Conservation (phyloP, 1,140 invertebrate species). For the Pogonomyrmex barbatus region DNA sequence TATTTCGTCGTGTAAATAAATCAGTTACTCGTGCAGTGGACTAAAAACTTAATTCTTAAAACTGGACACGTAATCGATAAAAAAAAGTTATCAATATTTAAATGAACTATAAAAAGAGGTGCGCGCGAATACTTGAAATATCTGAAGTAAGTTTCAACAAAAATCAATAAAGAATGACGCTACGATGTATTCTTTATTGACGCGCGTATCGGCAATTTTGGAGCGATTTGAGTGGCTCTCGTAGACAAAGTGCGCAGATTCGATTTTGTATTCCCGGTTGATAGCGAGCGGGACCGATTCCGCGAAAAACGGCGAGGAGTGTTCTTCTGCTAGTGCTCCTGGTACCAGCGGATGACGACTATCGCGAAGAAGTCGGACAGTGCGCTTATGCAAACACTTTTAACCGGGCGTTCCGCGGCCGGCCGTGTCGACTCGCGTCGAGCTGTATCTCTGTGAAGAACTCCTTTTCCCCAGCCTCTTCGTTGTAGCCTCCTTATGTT, state of each 20-base stretch:
- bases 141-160: neutral
- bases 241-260: neutral
- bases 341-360: constrained; percentile 71
- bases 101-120: neutral
- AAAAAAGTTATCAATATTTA: neutral
- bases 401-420: constrained; percentile 74
- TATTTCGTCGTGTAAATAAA: constrained; percentile 18
- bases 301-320: constrained; percentile 41
- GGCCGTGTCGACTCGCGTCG: constrained; percentile 58
- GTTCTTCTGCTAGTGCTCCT: constrained; percentile 38
- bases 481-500: constrained; percentile 75
- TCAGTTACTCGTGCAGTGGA: neutral
- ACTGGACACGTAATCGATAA: neutral
- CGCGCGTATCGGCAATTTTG: neutral
- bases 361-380: constrained; percentile 69
- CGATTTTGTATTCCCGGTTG: constrained; percentile 32
- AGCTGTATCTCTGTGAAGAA: constrained; percentile 72
- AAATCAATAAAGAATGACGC: neutral
- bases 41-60: neutral
- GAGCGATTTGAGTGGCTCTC: constrained; percentile 28
- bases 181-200: neutral
- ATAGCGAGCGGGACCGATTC: constrained; percentile 25
- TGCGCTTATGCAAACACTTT: constrained; percentile 79
- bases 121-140: neutral
- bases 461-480: constrained; percentile 68